Percentiles rank a stretch among this genome's conserved stretches.
Evolutionary conservation across 2,888 invertebrate genomes (phyloP).

Genomic region (Lasioglossum malachurum): DNA sequence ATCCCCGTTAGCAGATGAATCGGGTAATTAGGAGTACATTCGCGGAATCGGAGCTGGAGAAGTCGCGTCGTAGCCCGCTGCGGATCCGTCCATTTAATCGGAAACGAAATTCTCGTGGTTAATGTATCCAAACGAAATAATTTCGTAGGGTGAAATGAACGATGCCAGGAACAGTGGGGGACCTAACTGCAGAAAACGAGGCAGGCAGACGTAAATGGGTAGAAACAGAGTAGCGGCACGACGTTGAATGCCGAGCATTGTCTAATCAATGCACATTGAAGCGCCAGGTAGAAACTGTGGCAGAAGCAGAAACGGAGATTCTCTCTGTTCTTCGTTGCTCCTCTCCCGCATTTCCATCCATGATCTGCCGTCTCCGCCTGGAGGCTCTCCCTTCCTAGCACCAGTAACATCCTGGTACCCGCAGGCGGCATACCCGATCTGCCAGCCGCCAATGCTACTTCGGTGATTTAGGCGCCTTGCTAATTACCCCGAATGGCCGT

Average conservation of each 20-base stretch:
- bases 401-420: constrained; percentile 77
- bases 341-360: constrained; percentile 42
- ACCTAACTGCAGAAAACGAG: constrained; percentile 12
- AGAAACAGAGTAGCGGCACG: constrained; percentile 63
- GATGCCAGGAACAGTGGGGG: background rate
- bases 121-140: constrained; percentile 37
- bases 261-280: constrained; percentile 83
- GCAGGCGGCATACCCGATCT: constrained; percentile 78
- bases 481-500: constrained; percentile 81
- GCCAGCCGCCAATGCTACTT: constrained; percentile 76
- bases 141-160: constrained; percentile 5
- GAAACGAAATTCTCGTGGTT: constrained; percentile 13
- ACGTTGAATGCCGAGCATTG: constrained; percentile 75
- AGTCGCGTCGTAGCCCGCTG: background rate
- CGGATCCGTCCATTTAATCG: background rate
- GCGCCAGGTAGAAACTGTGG: constrained; percentile 63
- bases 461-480: constrained; percentile 80
- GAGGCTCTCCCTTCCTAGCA: constrained; percentile 30
- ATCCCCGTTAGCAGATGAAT: background rate
- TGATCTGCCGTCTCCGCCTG: constrained; percentile 28
- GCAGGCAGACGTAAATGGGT: constrained; percentile 47
- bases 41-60: background rate
- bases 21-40: background rate
- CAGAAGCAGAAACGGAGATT: constrained; percentile 42
- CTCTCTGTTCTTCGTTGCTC: constrained; percentile 47